Percentiles rank a stretch among this genome's conserved stretches.
Conservation (phyloP, 2,113 vertebrate species). For the Etheostoma spectabile region DNA sequence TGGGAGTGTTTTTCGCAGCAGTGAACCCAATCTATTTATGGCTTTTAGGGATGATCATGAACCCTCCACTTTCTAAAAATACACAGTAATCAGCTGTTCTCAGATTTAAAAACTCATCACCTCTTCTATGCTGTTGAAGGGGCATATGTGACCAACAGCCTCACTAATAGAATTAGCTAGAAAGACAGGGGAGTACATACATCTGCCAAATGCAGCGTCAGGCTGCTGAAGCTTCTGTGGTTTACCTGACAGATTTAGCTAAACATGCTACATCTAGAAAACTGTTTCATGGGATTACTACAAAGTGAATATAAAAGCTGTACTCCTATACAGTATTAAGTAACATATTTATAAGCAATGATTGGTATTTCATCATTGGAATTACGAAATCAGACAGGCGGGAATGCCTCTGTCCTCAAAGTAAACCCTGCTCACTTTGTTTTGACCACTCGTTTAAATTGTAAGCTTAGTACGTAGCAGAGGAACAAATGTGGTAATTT, state of each 20-base stretch:
- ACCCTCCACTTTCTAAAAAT: conserved; percentile 80
- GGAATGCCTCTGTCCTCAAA: conserved; percentile 33
- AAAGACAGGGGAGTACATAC: conserved; percentile 38
- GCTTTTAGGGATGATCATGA: conserved; percentile 62
- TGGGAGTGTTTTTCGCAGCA: conserved; percentile 57
- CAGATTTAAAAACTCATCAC: conserved; percentile 81
- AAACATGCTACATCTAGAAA: background rate
- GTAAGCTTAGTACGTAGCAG: conserved; percentile 29
- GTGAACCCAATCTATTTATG: conserved; percentile 75
- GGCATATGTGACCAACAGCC: conserved; percentile 56
- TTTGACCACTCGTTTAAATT: conserved; percentile 40
- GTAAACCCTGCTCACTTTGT: conserved; percentile 54
- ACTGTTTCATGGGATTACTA: background rate
- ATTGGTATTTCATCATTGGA: conserved; percentile 25
- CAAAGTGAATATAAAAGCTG: conserved; percentile 9
- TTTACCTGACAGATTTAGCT: conserved; percentile 10
- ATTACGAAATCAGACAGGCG: conserved; percentile 8
- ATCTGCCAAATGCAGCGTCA: conserved; percentile 34
- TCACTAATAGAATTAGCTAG: conserved; percentile 44
- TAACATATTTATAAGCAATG: background rate
- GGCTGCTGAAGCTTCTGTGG: conserved; percentile 9
- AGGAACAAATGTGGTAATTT: conserved; percentile 39
- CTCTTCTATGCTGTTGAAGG: conserved; percentile 69
- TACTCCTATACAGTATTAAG: background rate
- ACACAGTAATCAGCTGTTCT: conserved; percentile 81